phyloP scores from a whole-genome alignment of 2,888 invertebrate species.

The Drosophila anomelani region DNA sequence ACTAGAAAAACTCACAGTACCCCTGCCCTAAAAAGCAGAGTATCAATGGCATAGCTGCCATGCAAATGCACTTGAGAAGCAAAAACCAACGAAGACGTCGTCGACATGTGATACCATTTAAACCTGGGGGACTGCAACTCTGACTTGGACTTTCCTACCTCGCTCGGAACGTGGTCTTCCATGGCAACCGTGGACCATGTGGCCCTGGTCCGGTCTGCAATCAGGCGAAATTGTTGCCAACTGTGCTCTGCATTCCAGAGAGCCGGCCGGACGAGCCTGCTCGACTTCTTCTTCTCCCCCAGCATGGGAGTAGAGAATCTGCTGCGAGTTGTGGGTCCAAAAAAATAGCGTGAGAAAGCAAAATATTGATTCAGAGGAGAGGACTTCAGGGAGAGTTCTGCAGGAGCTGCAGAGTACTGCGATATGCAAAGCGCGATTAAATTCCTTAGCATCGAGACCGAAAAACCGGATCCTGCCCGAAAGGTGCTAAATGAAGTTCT shows the following conservation, averaged over 20 bases:
- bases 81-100: conserved; percentile 30
- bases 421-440: conserved; percentile 81
- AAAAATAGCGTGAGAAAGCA: conserved; percentile 76
- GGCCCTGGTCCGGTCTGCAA: conserved; percentile 50
- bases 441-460: conserved; percentile 59
- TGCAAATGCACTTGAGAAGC: conserved; percentile 66
- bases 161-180: conserved; percentile 34
- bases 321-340: conserved; percentile 20
- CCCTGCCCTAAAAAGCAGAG: conserved; percentile 12
- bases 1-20: conserved; percentile 5
- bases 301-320: conserved; percentile 33
- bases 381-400: neutral
- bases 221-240: conserved; percentile 78
- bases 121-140: conserved; percentile 9
- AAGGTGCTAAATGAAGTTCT: conserved; percentile 81
- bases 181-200: conserved; percentile 34
- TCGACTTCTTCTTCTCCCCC: conserved; percentile 26
- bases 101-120: conserved; percentile 16
- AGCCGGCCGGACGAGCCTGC: conserved; percentile 22
- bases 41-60: conserved; percentile 46
- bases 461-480: conserved; percentile 49
- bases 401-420: conserved; percentile 38
- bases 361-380: conserved; percentile 74
- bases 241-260: conserved; percentile 72
- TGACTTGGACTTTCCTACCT: conserved; percentile 1